Conservation (phyloP, 1,140 invertebrate species). For the Drosophila setifemur region DNA sequence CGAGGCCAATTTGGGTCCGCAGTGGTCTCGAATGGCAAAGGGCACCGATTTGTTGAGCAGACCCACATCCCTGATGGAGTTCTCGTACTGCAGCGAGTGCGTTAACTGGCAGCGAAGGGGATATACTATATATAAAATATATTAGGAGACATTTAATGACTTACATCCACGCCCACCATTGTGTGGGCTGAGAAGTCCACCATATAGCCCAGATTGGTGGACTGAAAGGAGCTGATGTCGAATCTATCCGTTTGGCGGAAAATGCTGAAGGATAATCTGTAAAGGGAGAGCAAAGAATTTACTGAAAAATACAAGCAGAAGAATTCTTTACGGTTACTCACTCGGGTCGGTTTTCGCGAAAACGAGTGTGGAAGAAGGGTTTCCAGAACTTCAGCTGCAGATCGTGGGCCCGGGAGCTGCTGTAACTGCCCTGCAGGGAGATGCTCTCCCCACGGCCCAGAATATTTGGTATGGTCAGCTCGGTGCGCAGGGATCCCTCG, state of each 20-base stretch:
- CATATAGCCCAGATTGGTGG: conserved; percentile 64
- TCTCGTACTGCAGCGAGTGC: conserved; percentile 80
- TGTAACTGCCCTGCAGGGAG: conserved; percentile 78
- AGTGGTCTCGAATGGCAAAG: conserved; percentile 75
- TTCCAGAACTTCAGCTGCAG: conserved; percentile 79
- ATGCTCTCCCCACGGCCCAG: conserved; percentile 78
- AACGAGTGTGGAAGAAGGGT: conserved; percentile 78
- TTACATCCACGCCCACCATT: conserved; percentile 68
- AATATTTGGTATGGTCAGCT: conserved; percentile 75
- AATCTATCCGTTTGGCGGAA: conserved; percentile 73
- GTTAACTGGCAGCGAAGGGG: conserved; percentile 49
- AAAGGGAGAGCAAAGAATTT: neutral
- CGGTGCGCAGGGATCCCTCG: conserved; percentile 74
- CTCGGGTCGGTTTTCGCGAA: conserved; percentile 79
- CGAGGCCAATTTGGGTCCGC: conserved; percentile 77
- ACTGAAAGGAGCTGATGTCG: conserved; percentile 72
- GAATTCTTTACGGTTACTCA: conserved; percentile 22
- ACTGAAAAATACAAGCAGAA: neutral
- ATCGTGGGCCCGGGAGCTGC: conserved; percentile 72
- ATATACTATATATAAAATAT: neutral
- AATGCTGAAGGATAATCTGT: conserved; percentile 72
- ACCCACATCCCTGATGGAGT: conserved; percentile 67
- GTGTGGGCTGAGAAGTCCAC: conserved; percentile 69
- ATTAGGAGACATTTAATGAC: no score
- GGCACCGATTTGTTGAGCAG: conserved; percentile 69